Conservation (phyloP, 2,797 vertebrate genomes). For the Columba guinea region DNA sequence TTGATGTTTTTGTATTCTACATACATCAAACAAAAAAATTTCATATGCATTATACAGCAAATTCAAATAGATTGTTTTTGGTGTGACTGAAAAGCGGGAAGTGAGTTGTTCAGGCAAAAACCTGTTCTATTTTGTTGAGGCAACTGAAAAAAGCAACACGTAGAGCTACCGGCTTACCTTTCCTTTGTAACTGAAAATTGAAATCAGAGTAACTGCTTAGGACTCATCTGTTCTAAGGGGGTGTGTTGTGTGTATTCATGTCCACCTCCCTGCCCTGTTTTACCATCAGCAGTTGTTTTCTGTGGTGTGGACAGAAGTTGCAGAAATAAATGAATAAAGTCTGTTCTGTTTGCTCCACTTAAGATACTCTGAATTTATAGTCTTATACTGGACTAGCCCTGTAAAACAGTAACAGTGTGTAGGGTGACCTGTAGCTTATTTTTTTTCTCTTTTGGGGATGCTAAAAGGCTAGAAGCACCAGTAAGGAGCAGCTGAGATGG, state of each 20-base stretch:
- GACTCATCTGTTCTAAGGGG: neutral
- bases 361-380: neutral
- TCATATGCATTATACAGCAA: neutral
- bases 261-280: rapidly evolving
- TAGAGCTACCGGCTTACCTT: neutral
- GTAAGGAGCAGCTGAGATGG: neutral
- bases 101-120: neutral
- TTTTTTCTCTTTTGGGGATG: neutral
- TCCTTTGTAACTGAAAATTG: neutral
- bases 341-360: neutral
- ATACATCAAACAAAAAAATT: neutral
- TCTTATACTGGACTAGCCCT: neutral
- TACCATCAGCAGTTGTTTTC: neutral
- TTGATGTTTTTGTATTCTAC: neutral
- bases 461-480: neutral
- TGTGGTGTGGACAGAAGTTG: neutral
- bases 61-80: neutral
- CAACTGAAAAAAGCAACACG: neutral
- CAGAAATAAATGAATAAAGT: neutral
- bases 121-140: neutral
- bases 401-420: neutral
- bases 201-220: neutral
- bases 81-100: neutral
- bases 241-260: neutral
- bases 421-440: neutral